Evolutionary conservation across 2,797 vertebrate species (phyloP), one percentile per base, ranked within the genome.

Genomic region (Acanthornis magna): DNA sequence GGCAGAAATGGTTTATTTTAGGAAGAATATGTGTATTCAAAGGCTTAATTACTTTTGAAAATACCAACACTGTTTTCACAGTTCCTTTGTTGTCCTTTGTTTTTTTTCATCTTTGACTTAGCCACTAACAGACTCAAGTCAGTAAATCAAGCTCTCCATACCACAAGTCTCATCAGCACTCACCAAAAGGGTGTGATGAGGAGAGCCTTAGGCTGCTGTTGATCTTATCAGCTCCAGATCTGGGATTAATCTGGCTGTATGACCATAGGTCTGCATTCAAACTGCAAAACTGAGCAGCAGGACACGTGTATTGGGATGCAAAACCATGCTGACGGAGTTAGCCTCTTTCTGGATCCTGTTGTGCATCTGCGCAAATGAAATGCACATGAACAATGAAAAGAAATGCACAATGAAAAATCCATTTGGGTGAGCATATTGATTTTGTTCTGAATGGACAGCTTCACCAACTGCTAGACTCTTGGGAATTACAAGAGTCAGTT

Each of bases 131-230:
- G 16, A 21, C 2, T 63, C 21, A 66, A 4, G 8, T 51, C 26
- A 60, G 47, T 45, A 79, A 89, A 65, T 45, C 29, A 82, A 66
- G 17, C 6, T 53, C 19, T 61, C 18, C 9, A 3, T 16, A 45
- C 20, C 63, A 62, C 19, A 54, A 16, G 7, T 36, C 7, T 85
- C 32, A 70, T 58, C 32, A 78, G 6, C 36, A 8, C 19, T 43
- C 5, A 0, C 10, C 10, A 70, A 26, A 2, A 60, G 2, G 3
- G 11, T 0, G 1, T 19, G 18, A 66, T 45, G n/a, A 55, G 8
- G 12, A 55, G 7, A 88, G 5, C 8, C 8, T 67, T 53, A 38
- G n/a, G 7, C 20, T 89, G 8, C 19, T 55, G 7, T 3, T 67
- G 38, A 9, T 32, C 18, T 4, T 7, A 3, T 53, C 45, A 66